Evolutionary conservation across 2,797 vertebrate species (phyloP).

Genomic region (Siniperca undulata): DNA sequence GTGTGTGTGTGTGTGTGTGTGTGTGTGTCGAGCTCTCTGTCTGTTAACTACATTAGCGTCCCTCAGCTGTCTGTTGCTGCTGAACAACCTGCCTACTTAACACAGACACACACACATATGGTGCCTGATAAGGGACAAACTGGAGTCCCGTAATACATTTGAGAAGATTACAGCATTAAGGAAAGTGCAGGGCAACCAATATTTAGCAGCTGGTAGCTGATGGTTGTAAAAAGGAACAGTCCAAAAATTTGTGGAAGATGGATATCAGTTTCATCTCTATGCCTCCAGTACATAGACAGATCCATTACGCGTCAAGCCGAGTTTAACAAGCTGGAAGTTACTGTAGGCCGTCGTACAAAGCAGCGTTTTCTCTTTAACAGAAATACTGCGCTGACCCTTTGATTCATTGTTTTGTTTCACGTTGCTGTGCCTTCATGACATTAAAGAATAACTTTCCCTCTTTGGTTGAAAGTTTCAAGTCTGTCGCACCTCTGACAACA

Average conservation of each 20-base stretch:
- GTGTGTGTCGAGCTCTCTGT: not conserved
- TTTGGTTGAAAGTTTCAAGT: too few species aligned
- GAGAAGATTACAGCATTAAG: not conserved
- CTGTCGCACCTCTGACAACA: too few species aligned
- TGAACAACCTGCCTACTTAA: slow-evolving; percentile 5
- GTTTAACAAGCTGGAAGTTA: not conserved
- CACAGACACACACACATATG: not conserved
- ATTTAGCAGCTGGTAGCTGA: not conserved
- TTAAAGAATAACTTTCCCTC: too few species aligned
- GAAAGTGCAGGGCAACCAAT: not conserved
- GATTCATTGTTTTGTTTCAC: too few species aligned
- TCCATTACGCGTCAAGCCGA: not conserved
- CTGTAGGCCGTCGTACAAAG: too few species aligned
- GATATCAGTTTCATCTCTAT: not conserved
- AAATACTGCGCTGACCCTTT: too few species aligned
- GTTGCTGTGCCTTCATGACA: too few species aligned
- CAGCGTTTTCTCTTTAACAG: too few species aligned
- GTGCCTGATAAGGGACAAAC: slow-evolving; percentile 34
- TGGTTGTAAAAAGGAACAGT: too few species aligned
- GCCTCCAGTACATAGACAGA: not conserved
- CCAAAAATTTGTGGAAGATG: not conserved
- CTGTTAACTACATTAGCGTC: slow-evolving; percentile 43
- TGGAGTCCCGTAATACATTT: not conserved
- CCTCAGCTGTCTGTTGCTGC: slow-evolving; percentile 34
- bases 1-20: not conserved